These are phyloP conservation scores for Pheosia gnoma DNA, from an alignment of 2,888 invertebrate genomes.

Conservation along the genomic window DNA sequence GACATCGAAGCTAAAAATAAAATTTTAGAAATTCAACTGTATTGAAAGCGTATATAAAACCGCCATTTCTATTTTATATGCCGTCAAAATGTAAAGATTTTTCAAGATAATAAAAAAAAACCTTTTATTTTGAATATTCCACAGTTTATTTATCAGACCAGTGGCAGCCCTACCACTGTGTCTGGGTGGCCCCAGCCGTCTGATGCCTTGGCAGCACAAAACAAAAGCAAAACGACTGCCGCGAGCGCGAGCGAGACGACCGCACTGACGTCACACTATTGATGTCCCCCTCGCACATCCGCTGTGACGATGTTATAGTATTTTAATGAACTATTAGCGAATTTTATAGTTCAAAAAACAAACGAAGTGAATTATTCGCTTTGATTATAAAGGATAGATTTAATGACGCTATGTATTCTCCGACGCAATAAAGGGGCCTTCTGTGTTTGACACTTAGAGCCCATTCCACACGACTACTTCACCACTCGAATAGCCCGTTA, in stretches of 20 bases:
- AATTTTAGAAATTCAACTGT: too few relatives aligned
- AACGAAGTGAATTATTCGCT: background rate
- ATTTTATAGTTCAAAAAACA: conserved; percentile 1
- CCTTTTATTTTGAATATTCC: too few relatives aligned
- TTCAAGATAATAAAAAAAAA: too few relatives aligned
- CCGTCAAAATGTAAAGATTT: too few relatives aligned
- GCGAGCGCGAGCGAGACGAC: conserved; percentile 48
- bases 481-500: too few relatives aligned
- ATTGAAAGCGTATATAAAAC: too few relatives aligned
- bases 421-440: too few relatives aligned
- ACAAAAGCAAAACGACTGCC: conserved; percentile 62
- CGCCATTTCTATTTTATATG: too few relatives aligned
- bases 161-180: conserved; percentile 59
- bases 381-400: background rate
- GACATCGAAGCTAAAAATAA: too few relatives aligned
- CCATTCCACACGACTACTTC: too few relatives aligned
- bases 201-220: conserved; percentile 63
- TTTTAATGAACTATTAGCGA: conserved; percentile 5
- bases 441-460: too few relatives aligned
- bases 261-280: conserved; percentile 33
- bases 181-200: conserved; percentile 75
- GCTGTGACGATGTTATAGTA: conserved; percentile 14
- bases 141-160: background rate
- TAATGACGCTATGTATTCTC: too few relatives aligned
- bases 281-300: conserved; percentile 19